Conservation (phyloP, 2,797 vertebrate species). For the Diplodus puntazzo region DNA sequence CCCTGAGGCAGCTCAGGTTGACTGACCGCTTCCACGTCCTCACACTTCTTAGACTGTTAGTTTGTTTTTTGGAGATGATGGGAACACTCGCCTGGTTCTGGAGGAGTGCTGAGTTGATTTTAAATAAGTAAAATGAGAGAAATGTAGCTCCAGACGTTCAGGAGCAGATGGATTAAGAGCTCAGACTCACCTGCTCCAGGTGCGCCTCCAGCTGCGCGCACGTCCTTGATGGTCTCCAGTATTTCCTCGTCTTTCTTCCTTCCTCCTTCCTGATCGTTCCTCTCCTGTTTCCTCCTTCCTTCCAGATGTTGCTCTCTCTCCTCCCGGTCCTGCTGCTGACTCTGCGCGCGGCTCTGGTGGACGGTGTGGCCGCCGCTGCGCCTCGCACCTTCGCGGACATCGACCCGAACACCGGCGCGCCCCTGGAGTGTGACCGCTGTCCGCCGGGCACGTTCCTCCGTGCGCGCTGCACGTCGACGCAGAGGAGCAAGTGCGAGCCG, state of each 20-base stretch:
- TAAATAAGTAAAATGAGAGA: too few species aligned
- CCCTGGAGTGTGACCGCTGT: conserved; percentile 71
- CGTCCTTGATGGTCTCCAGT: too few species aligned
- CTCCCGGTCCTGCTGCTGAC: neutral
- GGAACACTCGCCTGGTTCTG: neutral
- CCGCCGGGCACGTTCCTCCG: conserved; percentile 63
- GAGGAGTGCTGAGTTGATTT: too few species aligned
- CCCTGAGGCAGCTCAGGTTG: too few species aligned
- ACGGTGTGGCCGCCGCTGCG: neutral
- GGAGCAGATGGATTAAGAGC: too few species aligned
- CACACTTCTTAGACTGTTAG: too few species aligned
- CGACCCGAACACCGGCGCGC: conserved; percentile 48
- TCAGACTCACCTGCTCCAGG: too few species aligned
- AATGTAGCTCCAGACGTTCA: too few species aligned
- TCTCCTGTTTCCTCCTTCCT: neutral
- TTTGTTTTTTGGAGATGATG: neutral
- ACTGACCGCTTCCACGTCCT: too few species aligned
- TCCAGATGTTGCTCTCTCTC: neutral
- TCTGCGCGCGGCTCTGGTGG: fast-evolving
- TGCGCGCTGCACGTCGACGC: conserved; percentile 57
- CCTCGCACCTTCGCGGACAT: conserved; percentile 24
- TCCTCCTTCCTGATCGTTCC: neutral
- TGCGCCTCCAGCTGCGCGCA: too few species aligned
- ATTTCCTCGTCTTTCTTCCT: neutral
- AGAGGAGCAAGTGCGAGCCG: conserved; percentile 57